Conservation (phyloP, 2,888 invertebrate species). For the Uloborus plumipes region DNA sequence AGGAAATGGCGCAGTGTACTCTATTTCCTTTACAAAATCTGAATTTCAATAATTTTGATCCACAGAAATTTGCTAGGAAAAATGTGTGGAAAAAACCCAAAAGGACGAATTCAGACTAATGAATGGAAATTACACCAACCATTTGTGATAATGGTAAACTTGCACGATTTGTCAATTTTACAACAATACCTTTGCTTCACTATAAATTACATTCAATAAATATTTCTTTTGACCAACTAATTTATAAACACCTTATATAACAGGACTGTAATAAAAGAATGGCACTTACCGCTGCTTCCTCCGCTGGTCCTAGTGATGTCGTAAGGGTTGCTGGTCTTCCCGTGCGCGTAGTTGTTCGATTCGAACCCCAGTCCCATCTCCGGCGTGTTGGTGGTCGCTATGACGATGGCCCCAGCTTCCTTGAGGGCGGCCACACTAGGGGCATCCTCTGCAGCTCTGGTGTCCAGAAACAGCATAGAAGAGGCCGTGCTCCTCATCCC, state of each 20-base stretch:
- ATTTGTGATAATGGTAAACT: too few relatives aligned
- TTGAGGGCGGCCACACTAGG: conserved; percentile 77
- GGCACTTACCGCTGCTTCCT: conserved; percentile 85
- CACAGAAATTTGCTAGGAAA: too few relatives aligned
- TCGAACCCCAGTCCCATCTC: conserved; percentile 82
- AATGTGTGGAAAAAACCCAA: too few relatives aligned
- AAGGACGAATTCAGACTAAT: too few relatives aligned
- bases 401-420: conserved; percentile 83
- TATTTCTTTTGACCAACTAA: too few relatives aligned
- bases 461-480: conserved; percentile 69
- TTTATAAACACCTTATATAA: too few relatives aligned
- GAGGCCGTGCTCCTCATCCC: neutral
- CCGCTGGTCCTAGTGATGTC: conserved; percentile 81
- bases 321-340: conserved; percentile 87
- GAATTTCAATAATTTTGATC: too few relatives aligned
- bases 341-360: conserved; percentile 82
- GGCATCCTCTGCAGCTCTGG: conserved; percentile 79
- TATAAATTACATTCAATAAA: too few relatives aligned
- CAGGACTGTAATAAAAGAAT: neutral
- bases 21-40: neutral
- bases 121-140: too few relatives aligned
- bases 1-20: neutral
- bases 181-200: too few relatives aligned
- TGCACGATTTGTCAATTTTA: too few relatives aligned
- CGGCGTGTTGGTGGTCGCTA: conserved; percentile 75